These are phyloP conservation scores for Ennomos erosarius DNA, from an alignment of 2,888 invertebrate species.

Conservation along the genomic window DNA sequence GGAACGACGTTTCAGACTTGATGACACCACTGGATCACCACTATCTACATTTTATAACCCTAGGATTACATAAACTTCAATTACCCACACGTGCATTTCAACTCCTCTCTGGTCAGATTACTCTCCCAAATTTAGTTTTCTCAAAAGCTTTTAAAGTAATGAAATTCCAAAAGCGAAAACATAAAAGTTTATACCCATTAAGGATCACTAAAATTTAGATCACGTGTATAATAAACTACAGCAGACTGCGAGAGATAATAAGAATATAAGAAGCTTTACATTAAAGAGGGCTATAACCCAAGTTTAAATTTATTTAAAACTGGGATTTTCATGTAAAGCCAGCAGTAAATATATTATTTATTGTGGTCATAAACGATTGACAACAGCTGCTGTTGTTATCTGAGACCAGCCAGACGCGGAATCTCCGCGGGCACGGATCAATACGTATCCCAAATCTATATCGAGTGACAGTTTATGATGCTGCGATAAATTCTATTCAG, in stretches of 20 bases:
- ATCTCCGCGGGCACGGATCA: slow-evolving; percentile 49
- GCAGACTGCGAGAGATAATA: slow-evolving; percentile 20
- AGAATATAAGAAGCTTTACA: slow-evolving; percentile 25
- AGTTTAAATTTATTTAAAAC: slow-evolving; percentile 18
- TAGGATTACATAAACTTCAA: no score
- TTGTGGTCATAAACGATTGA: slow-evolving; percentile 49
- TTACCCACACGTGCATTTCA: background rate
- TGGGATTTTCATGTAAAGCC: slow-evolving; percentile 40
- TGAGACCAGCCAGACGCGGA: slow-evolving; percentile 55
- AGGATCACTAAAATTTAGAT: slow-evolving; percentile 24
- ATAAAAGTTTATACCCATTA: slow-evolving; percentile 17
- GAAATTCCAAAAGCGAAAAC: slow-evolving; percentile 19
- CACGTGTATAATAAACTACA: slow-evolving; percentile 28
- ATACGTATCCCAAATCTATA: slow-evolving; percentile 56
- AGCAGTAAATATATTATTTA: slow-evolving; percentile 40
- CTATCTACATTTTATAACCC: no score
- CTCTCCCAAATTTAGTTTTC: slow-evolving; percentile 22
- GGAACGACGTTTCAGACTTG: slow-evolving; percentile 5
- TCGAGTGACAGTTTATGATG: slow-evolving; percentile 57
- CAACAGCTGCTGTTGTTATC: slow-evolving; percentile 51
- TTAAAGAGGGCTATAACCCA: slow-evolving; percentile 14
- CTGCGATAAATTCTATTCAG: slow-evolving; percentile 52
- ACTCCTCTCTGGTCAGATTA: slow-evolving; percentile 9
- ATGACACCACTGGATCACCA: background rate
- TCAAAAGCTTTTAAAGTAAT: slow-evolving; percentile 32